Evolutionary conservation across 2,113 vertebrate genomes (phyloP).

Genomic region (Atlantisia rogersi): DNA sequence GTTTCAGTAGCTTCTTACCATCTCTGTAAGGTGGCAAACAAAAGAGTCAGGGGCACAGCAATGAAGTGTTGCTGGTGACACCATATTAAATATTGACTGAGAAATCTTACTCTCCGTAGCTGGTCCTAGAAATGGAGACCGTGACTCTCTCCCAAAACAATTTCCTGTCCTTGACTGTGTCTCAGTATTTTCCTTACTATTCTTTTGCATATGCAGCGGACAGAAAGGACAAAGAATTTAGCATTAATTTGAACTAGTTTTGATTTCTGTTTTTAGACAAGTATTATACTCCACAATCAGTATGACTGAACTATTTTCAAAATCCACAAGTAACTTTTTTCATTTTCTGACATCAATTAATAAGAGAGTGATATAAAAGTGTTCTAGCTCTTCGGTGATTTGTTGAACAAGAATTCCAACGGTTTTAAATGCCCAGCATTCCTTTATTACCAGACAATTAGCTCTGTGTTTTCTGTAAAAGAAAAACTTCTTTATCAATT

Average conservation of each 20-base stretch:
- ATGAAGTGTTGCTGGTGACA: neutral
- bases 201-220: neutral
- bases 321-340: neutral
- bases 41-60: neutral
- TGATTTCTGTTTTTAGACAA: neutral
- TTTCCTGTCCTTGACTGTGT: neutral
- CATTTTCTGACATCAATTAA: neutral
- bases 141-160: neutral
- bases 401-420: neutral
- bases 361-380: neutral
- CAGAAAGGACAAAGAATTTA: neutral
- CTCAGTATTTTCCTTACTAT: neutral
- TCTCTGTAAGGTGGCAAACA: neutral
- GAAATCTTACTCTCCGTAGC: neutral
- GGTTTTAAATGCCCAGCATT: neutral
- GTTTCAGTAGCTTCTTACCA: neutral
- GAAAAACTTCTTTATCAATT: neutral
- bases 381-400: neutral
- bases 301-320: neutral
- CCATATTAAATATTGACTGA: neutral
- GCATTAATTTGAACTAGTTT: neutral
- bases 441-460: neutral
- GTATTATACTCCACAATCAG: neutral
- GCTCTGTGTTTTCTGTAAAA: neutral
- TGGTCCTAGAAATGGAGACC: neutral